A percentile compares a stretch with the other conserved stretches of the same genome.
Evolutionary conservation across 1,140 invertebrate species (phyloP).

Genomic region (Colletes latitarsis): DNA sequence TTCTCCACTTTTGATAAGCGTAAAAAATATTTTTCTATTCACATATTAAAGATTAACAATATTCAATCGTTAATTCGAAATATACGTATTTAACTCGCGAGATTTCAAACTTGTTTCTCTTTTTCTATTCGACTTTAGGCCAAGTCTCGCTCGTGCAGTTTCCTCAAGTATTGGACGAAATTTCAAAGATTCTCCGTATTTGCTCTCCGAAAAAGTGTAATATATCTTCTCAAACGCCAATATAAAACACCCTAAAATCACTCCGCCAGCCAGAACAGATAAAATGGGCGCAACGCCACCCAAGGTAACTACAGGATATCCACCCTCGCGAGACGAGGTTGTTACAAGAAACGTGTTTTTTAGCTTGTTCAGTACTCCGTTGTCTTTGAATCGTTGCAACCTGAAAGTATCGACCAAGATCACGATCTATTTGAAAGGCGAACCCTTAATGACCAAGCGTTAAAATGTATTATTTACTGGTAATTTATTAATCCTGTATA

Average conservation of each 20-base stretch:
- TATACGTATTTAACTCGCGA: not conserved
- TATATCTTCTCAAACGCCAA: slow-evolving; percentile 42
- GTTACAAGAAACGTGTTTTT: not conserved
- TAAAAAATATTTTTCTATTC: no score
- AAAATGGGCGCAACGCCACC: slow-evolving; percentile 40
- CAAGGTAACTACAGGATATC: slow-evolving; percentile 15
- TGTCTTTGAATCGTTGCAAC: slow-evolving; percentile 55
- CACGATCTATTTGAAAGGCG: not conserved
- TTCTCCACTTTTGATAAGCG: no score
- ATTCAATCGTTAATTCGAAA: not conserved
- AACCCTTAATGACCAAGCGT: not conserved
- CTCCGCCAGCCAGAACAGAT: slow-evolving; percentile 27
- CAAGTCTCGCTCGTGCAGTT: not conserved
- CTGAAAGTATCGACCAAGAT: slow-evolving; percentile 9
- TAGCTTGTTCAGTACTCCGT: slow-evolving; percentile 49
- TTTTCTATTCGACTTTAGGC: not conserved
- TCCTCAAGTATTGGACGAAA: not conserved
- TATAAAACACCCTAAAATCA: slow-evolving; percentile 34
- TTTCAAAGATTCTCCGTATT: not conserved
- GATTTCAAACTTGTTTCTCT: not conserved
- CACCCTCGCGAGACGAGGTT: not conserved
- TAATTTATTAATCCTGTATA: slow-evolving; percentile 51
- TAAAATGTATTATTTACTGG: slow-evolving; percentile 36
- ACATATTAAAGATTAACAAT: no score
- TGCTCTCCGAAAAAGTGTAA: not conserved